phyloP scores from a whole-genome alignment of 2,113 vertebrate species.

The Prionailurus viverrinus region DNA sequence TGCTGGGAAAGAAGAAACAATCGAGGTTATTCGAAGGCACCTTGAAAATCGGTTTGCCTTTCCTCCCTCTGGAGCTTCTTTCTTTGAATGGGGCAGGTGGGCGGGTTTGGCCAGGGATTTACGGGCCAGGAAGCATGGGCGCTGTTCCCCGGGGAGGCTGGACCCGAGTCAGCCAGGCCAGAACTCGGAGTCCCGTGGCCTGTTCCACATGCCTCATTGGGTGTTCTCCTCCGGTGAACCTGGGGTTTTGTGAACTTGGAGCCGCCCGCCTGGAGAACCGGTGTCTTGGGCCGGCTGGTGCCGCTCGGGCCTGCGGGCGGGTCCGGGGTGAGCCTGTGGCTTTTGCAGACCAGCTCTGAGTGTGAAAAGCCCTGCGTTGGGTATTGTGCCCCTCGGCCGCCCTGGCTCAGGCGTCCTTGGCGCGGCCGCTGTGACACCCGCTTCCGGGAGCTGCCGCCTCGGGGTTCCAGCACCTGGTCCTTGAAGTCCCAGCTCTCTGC shows the following conservation, averaged over 20 bases:
- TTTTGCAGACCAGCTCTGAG: rapidly evolving
- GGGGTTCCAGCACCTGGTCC: background rate
- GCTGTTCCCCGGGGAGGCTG: background rate
- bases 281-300: too few species aligned
- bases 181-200: background rate
- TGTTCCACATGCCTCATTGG: rapidly evolving
- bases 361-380: too few species aligned
- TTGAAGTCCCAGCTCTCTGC: background rate
- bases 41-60: background rate
- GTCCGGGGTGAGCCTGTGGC: background rate
- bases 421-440: rapidly evolving
- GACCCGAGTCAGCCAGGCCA: background rate
- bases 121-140: background rate
- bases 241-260: background rate
- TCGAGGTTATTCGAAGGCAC: background rate
- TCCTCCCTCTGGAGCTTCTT: background rate
- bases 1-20: background rate
- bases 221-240: background rate
- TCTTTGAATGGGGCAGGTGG: background rate
- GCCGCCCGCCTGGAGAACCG: background rate
- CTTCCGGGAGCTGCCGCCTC: background rate
- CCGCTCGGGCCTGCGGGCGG: background rate
- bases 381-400: background rate
- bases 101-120: background rate
- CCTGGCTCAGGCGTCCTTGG: background rate